Evolutionary conservation across 2,113 vertebrate species (phyloP), one percentile per base, ranked within the genome.

Genomic region (Prietella phreatophila): DNA sequence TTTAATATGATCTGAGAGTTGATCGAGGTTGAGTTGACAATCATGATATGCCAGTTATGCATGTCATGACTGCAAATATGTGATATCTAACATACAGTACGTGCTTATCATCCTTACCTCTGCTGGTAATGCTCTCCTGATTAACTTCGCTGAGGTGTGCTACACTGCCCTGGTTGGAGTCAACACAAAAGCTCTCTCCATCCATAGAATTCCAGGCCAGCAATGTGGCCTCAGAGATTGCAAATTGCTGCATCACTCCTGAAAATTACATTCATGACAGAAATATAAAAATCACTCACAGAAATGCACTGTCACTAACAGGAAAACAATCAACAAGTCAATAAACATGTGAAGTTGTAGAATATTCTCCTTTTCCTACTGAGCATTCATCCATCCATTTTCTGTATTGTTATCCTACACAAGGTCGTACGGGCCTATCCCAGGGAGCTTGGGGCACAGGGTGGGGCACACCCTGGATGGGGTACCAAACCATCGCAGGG

Each of bases 141-240:
- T 99, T 99, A 91, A 97, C 97, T 92, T 99, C 97, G 20, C 97
- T 97, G 94, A 98, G 95, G 94, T 97, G 95, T 81, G 95, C 96
- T 50, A 97, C 92, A 30, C 97, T 98, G 91, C 98, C 98, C 92
- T 97, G 97, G 92, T 97, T 96, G 19, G 97, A 99, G 85, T 96
- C 97, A 11, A 96, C 97, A 78, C 97, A 97, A 92, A 98, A 90
- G 55, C 98, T 97, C 87, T 99, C 98, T 27, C 97, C 98, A 53
- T 99, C 98, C 97, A 98, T 96, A 15, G 97, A 99, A 87, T 96
- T 98, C 97, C 97, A 99, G 80, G 97, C 98, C 90, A 99, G 96
- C 82, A 99, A 95, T 6, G 98, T 99, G 0, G 97, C 97, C 92
- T 99, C 97, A 0, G 98, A 99, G 91, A 99, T 98, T 0, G 98